Base-by-base conservation (phyloP, 2,797 vertebrate genomes). In the Falco naumanni region DNA sequence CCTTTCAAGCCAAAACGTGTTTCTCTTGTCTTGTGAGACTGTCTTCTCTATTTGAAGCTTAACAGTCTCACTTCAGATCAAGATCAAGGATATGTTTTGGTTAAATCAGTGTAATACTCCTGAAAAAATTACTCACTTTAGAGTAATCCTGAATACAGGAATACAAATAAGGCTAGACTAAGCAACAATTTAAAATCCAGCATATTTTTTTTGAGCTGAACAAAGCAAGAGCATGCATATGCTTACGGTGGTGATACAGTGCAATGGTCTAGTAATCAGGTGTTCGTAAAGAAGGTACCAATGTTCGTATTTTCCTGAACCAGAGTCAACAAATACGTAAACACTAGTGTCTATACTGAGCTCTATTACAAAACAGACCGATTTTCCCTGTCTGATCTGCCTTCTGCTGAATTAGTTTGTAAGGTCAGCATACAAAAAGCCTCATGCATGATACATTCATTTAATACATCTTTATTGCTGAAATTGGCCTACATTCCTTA, bases 381-480 rank as follows among this genome's bases (percentile, higher is more conserved):
- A 65, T 84, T 93, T 95, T 87, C 81, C 61, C 59, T 78, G 43
- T 79, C 50, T 78, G 74, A 86, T 95, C 91, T 95, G n/a, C 50
- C 66, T 95, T 92, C 87, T 94, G 92, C 68, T 95, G 53, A 96
- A 93, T 96, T 96, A 87, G 81, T 84, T 96, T 84, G 70, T 76
- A 72, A 82, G 61, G 84, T 95, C 84, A 95, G 41, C 34, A 28
- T 86, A 57, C 71, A 78, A 93, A 96, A 96, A 84, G 87, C 45
- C 81, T 81, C 75, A 39, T 79, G 81, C 48, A 68, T 37, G 90
- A 90, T 93, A 84, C 89, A 86, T 89, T 65, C 41, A 68, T 92
- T 97, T 96, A 92, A 91, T 95, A 63, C 54, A 21, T 60, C 41
- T 83, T 76, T 87, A 57, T 86, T 87, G 86, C 60, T 89, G 84